Conservation (phyloP, 2,797 vertebrate genomes). For the Oryzias sinensis region DNA sequence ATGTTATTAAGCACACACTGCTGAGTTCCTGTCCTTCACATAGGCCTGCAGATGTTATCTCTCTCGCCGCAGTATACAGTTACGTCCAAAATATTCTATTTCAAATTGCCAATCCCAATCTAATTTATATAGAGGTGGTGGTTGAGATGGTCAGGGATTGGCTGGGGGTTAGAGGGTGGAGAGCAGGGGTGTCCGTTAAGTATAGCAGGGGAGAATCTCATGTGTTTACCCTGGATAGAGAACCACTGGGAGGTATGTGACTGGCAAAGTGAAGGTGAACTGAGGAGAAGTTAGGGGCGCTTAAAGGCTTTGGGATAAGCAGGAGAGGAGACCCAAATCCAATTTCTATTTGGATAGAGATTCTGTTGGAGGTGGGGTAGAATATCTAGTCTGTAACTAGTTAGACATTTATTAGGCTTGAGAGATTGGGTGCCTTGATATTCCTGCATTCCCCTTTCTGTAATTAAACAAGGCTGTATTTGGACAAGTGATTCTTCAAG, state of each 20-base stretch:
- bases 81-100: constrained; percentile 92
- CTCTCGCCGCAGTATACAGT: constrained; percentile 86
- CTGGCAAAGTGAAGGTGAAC: constrained; percentile 64
- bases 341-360: constrained; percentile 72
- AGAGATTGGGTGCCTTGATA: constrained; percentile 50
- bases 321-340: constrained; percentile 66
- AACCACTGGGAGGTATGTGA: constrained; percentile 69
- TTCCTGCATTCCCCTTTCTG: constrained; percentile 54
- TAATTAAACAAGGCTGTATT: constrained; percentile 78
- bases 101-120: too few relatives aligned
- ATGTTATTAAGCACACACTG: constrained; percentile 96
- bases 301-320: constrained; percentile 70
- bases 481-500: constrained; percentile 68
- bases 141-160: constrained; percentile 64
- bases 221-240: constrained; percentile 75
- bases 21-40: constrained; percentile 96
- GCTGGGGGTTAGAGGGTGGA: constrained; percentile 40
- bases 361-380: constrained; percentile 58
- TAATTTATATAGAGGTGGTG: constrained; percentile 65
- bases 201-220: constrained; percentile 67
- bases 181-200: constrained; percentile 42
- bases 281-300: constrained; percentile 54
- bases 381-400: constrained; percentile 59
- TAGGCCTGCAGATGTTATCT: constrained; percentile 98
- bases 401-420: constrained; percentile 58